Evolutionary conservation across 2,797 vertebrate genomes (phyloP), one percentile per base, ranked within the genome.

Genomic region (Enteromius paludinosus): DNA sequence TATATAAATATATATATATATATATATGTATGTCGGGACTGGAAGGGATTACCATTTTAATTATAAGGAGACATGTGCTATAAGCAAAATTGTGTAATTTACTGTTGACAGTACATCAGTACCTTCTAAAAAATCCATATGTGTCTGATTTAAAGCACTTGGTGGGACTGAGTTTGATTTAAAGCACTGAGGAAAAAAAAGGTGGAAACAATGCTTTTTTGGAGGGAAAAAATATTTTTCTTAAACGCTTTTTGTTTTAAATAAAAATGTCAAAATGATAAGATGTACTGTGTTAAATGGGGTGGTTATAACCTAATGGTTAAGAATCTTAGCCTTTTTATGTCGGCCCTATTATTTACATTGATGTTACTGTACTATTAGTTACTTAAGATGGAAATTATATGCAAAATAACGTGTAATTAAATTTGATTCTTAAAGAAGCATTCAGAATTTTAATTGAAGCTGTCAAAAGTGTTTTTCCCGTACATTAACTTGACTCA

Each of bases 391-490:
- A 56, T 59, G 52, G 33, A 59, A 74, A 41, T 74, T 3, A 11
- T 11, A 75, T 59, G n/a, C 35, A 45, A 62, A 76, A 62, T 62
- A 65, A 65, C 2, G 0, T 62, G 35, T 61, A n/a, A 64, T 62
- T 77, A 28, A 28, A 77, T 77, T 30, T 30, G 0, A 64, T 45
- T 45, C 41, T 30, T 72, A 62, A 56, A 38, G 78, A 82, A 49
- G 62, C 71, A 80, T 54, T 73, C 6, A 43, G 10, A n/a, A 35
- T 35, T 70, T 25, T 47, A 30, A 74, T 43, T 70, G 62, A 76
- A 73, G 38, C 69, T 64, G 74, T 78, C 81, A 78, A 49, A 71
- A n/a, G 23, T 59, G 62, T 78, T 62, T 78, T 74, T 75, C 61
- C 43, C 47, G 6, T 73, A 64, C 38, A 47, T 61, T 77, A 77